Evolutionary conservation across 1,140 invertebrate genomes (phyloP).

Genomic region (Drosophila fuyamai): DNA sequence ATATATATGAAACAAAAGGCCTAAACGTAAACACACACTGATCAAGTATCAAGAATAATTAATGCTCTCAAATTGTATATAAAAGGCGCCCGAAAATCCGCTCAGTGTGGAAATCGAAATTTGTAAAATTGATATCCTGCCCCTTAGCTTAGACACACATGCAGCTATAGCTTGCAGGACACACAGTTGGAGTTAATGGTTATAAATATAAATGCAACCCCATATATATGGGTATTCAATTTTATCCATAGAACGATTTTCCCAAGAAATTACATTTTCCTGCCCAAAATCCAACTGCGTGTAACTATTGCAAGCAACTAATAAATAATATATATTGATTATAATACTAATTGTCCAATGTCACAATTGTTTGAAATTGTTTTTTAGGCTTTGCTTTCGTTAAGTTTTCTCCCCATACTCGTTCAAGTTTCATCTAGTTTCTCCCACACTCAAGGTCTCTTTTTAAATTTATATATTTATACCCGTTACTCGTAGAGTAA

Average conservation of each 20-base stretch:
- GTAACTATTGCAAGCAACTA: constrained; percentile 28
- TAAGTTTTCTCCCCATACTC: constrained; percentile 47
- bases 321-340: constrained; percentile 14
- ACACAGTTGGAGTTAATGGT: constrained; percentile 16
- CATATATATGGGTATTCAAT: constrained; percentile 17
- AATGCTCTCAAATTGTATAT: constrained; percentile 65
- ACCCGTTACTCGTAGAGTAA: no score
- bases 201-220: constrained; percentile 10
- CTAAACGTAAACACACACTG: constrained; percentile 24
- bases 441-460: background rate
- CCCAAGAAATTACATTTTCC: constrained; percentile 7
- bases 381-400: constrained; percentile 47
- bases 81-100: constrained; percentile 24
- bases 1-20: background rate
- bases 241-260: constrained; percentile 1
- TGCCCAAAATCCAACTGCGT: constrained; percentile 24
- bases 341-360: constrained; percentile 53
- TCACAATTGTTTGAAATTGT: constrained; percentile 52
- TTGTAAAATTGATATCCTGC: constrained; percentile 41
- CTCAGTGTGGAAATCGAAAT: constrained; percentile 34
- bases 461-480: background rate
- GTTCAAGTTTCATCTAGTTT: constrained; percentile 51
- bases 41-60: constrained; percentile 13
- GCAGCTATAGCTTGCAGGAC: constrained; percentile 16
- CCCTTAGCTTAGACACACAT: constrained; percentile 30